phyloP scores from a whole-genome alignment of 2,797 vertebrate genomes.

The Enteromius afrohamiltoni region DNA sequence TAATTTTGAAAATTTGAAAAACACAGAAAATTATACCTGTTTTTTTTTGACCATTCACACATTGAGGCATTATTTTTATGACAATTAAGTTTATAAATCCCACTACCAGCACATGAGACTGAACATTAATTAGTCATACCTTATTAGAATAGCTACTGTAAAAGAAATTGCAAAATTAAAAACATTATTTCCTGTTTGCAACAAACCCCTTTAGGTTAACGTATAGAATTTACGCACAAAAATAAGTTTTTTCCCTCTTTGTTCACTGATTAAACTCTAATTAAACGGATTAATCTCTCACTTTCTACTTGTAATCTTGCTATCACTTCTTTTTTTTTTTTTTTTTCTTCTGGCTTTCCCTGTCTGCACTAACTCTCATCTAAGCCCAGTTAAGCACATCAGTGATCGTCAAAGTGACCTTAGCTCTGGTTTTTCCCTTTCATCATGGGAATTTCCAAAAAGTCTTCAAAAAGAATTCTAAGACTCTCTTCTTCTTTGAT shows the following conservation, averaged over 20 bases:
- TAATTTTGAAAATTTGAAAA: too few relatives aligned
- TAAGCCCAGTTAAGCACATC: conserved; percentile 9
- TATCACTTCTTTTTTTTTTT: neutral
- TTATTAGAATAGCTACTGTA: neutral
- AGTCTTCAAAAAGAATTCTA: neutral
- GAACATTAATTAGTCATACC: neutral
- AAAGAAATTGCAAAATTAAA: neutral
- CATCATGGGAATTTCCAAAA: neutral
- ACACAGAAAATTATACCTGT: neutral
- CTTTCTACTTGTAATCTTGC: neutral
- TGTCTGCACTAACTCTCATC: conserved; percentile 18
- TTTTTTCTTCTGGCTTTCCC: neutral
- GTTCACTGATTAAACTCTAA: neutral
- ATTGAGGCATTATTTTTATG: too few relatives aligned
- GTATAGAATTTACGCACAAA: neutral
- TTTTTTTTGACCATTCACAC: too few relatives aligned
- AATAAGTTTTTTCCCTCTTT: neutral
- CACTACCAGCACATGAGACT: neutral
- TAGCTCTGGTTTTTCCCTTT: neutral
- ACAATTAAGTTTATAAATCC: neutral
- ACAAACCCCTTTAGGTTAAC: neutral
- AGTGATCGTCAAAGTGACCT: neutral
- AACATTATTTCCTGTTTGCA: neutral
- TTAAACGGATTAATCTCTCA: neutral
- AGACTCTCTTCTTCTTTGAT: neutral